Evolutionary conservation across 1,140 invertebrate species (phyloP), one percentile per base, ranked within the genome.

Genomic region (Cataglyphis hispanica): DNA sequence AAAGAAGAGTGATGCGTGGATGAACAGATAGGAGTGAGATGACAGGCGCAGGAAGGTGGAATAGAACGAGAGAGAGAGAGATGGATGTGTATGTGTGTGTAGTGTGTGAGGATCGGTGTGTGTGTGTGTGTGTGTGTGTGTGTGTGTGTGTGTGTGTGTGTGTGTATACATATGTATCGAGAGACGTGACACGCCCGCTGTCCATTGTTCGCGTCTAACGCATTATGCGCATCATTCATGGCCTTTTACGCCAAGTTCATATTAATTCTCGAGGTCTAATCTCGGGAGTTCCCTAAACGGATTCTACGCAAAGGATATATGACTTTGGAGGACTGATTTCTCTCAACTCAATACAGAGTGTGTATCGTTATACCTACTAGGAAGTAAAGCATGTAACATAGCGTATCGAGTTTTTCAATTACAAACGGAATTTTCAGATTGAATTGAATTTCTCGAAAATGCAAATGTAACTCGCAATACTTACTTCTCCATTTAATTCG

Each of bases 161-260:
- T 50, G 19, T 19, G 13, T 43, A 13, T 43, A 13, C 87, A 87
- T 84, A 88, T n/a, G n/a, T 69, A 90, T 86, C 89, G 88, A 50
- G 46, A 19, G 46, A 89, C 89, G 31, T 1, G 91, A 91, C 92
- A 92, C 91, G 90, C 89, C 92, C 84, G 91, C 67, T 80, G 74
- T 16, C 90, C 84, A 92, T 94, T 93, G 93, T 92, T 88, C 67
- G 22, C 78, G 76, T 78, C 78, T 60, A 83, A 72, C 66, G 43
- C 64, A 86, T 89, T 84, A 89, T 84, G 84, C 87, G 84, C 87
- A 74, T 89, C 87, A 86, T 78, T 86, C 88, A 37, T 66, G 63
- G 72, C 72, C 84, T 89, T 89, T 89, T 89, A 89, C 74, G 75
- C 81, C 37, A 72, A 75, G 58, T 89, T 64, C 60, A 53, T 67